Conservation (phyloP, 1,140 invertebrate genomes). For the Archivesica marissinica region DNA sequence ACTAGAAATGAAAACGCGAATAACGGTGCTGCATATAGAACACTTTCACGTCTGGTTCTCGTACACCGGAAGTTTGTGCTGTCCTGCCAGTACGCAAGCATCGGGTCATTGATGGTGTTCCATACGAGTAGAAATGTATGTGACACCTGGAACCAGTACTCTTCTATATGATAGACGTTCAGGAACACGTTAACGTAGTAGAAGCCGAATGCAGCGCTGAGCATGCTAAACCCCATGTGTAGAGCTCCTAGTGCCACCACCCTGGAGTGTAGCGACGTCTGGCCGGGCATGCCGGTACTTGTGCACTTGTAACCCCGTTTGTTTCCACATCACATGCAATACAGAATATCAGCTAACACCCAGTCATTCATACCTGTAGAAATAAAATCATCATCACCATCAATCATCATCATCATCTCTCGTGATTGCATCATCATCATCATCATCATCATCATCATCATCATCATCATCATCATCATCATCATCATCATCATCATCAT, state of each 20-base stretch:
- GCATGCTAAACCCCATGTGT: conserved; percentile 69
- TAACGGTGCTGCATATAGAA: conserved; percentile 83
- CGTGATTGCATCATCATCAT: no score
- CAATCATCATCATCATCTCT: no score
- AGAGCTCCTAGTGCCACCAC: conserved; percentile 71
- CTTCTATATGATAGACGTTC: conserved; percentile 83
- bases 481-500: no score
- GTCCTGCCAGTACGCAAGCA: conserved; percentile 84
- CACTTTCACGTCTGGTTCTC: conserved; percentile 79
- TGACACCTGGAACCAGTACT: conserved; percentile 84
- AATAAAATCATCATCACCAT: no score
- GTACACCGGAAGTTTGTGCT: conserved; percentile 77
- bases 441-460: no score
- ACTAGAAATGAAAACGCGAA: conserved; percentile 82
- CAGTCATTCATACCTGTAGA: no score
- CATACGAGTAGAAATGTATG: conserved; percentile 84
- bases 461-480: no score
- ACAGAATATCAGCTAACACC: no score
- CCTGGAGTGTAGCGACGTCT: not conserved
- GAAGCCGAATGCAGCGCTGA: conserved; percentile 75
- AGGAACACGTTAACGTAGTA: conserved; percentile 84
- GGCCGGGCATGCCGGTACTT: no score
- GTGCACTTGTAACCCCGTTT: no score
- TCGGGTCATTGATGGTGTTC: conserved; percentile 85
- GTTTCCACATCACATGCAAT: no score